Conservation (phyloP, 2,888 invertebrate genomes). For the Euclidia mi region DNA sequence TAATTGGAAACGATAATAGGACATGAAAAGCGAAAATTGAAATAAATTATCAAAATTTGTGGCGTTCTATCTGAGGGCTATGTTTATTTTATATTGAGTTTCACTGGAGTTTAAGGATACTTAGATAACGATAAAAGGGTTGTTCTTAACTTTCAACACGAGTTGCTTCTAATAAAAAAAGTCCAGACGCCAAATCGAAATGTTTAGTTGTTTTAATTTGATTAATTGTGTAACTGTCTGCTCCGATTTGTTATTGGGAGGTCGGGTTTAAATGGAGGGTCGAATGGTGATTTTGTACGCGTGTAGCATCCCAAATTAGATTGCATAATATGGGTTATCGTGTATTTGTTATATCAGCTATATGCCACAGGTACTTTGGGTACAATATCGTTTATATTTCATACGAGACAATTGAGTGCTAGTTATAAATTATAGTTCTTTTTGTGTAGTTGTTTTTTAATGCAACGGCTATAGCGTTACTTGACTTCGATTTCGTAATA, state of each 20-base stretch:
- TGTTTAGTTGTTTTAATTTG: constrained; percentile 29
- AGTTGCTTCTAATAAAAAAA: constrained; percentile 28
- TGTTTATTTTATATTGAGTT: constrained; percentile 54
- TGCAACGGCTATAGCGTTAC: too few relatives aligned
- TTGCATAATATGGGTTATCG: too few relatives aligned
- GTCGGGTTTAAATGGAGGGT: too few relatives aligned
- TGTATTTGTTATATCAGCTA: too few relatives aligned
- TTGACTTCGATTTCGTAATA: too few relatives aligned
- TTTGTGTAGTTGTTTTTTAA: too few relatives aligned
- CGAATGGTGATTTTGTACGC: too few relatives aligned
- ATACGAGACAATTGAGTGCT: too few relatives aligned
- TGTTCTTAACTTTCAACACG: constrained; percentile 41
- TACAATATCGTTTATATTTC: too few relatives aligned
- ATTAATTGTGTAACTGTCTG: constrained; percentile 31
- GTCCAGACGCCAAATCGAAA: constrained; percentile 21
- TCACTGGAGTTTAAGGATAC: constrained; percentile 54
- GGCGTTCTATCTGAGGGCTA: constrained; percentile 54
- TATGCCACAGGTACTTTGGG: too few relatives aligned
- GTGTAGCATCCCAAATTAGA: too few relatives aligned
- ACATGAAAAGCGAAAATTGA: constrained; percentile 68
- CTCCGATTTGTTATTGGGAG: constrained; percentile 3
- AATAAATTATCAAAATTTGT: constrained; percentile 63
- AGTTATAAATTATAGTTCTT: too few relatives aligned
- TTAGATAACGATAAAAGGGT: constrained; percentile 60
- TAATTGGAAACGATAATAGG: constrained; percentile 66